Evolutionary conservation across 2,113 vertebrate species (phyloP).

Genomic region (Shinisaurus crocodilurus): DNA sequence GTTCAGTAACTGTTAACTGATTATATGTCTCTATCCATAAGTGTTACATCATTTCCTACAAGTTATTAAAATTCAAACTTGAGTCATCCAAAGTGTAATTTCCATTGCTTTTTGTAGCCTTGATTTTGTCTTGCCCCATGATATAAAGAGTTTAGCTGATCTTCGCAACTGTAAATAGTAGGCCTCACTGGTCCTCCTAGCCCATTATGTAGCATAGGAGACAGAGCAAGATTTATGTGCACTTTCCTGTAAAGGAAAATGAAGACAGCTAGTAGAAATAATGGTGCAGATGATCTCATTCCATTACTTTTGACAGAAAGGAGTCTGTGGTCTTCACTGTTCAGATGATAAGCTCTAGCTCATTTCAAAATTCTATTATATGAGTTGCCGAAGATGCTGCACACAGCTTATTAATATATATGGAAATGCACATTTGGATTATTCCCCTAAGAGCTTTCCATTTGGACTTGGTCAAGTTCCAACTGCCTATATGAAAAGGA

Average conservation of each 20-base stretch:
- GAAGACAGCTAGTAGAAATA: constrained; percentile 48
- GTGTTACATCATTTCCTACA: neutral
- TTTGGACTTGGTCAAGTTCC: constrained; percentile 59
- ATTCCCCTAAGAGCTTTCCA: constrained; percentile 56
- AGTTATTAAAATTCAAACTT: neutral
- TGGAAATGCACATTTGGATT: constrained; percentile 65
- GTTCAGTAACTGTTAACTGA: neutral
- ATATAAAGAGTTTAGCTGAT: constrained; percentile 37
- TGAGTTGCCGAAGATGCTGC: constrained; percentile 52
- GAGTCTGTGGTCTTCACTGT: constrained; percentile 54
- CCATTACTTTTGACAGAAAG: constrained; percentile 71
- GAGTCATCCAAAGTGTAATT: neutral
- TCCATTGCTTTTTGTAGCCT: neutral
- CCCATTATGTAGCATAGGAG: constrained; percentile 8
- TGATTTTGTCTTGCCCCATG: neutral
- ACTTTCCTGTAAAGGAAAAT: constrained; percentile 45
- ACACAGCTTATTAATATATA: constrained; percentile 64
- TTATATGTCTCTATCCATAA: neutral
- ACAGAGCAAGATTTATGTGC: constrained; percentile 38
- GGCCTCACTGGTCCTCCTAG: neutral
- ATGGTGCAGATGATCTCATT: constrained; percentile 63
- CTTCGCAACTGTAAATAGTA: neutral
- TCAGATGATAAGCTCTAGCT: constrained; percentile 65
- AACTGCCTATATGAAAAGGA: constrained; percentile 45
- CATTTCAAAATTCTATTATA: constrained; percentile 63